Percentiles rank a stretch among this genome's conserved stretches.
Evolutionary conservation across 2,888 invertebrate species (phyloP).

Genomic region (Pedicia rivosa): DNA sequence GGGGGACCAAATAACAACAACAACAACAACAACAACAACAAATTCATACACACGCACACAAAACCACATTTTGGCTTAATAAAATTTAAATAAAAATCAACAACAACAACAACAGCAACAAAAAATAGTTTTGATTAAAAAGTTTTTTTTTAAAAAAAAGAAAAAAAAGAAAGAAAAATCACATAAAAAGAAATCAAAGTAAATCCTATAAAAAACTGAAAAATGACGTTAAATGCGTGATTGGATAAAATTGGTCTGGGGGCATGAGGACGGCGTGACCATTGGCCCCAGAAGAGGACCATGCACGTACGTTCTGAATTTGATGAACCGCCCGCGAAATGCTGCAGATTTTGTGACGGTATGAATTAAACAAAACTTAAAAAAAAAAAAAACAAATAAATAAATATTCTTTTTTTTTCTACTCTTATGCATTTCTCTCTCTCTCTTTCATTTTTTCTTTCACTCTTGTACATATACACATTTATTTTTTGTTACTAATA

Average conservation of each 20-base stretch:
- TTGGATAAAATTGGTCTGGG: slow-evolving; percentile 9
- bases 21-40: too few relatives aligned
- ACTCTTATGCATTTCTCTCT: neutral
- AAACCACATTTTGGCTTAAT: too few relatives aligned
- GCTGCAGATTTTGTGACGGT: slow-evolving; percentile 89
- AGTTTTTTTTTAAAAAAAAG: neutral
- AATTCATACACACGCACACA: too few relatives aligned
- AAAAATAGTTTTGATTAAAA: too few relatives aligned
- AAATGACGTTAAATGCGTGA: slow-evolving; percentile 10
- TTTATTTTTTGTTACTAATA: too few relatives aligned
- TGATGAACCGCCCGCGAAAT: slow-evolving; percentile 72
- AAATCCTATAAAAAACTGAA: neutral
- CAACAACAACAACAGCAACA: too few relatives aligned
- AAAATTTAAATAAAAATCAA: too few relatives aligned
- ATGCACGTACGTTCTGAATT: slow-evolving; percentile 47
- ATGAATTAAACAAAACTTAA: slow-evolving; percentile 20
- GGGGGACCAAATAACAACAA: too few relatives aligned
- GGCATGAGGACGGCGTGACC: slow-evolving; percentile 13
- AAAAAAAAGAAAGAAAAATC: neutral
- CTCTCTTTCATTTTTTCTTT: too few relatives aligned
- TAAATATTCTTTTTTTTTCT: neutral
- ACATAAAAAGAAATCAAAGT: neutral
- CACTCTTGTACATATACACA: too few relatives aligned
- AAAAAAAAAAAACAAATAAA: neutral
- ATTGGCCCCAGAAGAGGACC: slow-evolving; percentile 30